These are phyloP conservation scores for Amblyteles armatorius DNA, from an alignment of 2,888 invertebrate genomes.

Conservation along the genomic window DNA sequence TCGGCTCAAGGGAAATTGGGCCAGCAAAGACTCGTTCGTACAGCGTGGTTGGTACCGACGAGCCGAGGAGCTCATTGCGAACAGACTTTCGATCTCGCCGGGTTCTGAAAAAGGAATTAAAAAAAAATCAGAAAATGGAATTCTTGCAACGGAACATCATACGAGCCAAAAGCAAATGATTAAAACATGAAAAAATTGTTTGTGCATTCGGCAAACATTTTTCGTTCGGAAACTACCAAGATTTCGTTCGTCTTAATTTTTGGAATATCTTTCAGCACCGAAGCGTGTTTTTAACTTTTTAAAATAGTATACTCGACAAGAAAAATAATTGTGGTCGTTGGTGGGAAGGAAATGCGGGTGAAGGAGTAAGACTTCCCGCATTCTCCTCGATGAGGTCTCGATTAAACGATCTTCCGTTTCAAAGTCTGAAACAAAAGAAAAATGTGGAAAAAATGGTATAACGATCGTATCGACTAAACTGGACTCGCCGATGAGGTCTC, in stretches of 20 bases:
- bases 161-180: too few relatives aligned
- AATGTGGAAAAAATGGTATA: background rate
- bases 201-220: too few relatives aligned
- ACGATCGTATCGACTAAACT: background rate
- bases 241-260: too few relatives aligned
- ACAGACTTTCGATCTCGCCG: constrained; percentile 55
- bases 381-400: background rate
- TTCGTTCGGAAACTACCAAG: too few relatives aligned
- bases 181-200: too few relatives aligned
- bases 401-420: background rate
- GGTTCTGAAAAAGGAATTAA: background rate
- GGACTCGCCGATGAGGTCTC: constrained; percentile 20
- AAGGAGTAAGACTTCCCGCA: too few relatives aligned
- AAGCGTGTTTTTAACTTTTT: too few relatives aligned
- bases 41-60: constrained; percentile 14
- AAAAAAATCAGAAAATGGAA: background rate
- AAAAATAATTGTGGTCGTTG: background rate
- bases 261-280: too few relatives aligned
- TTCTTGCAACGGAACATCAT: too few relatives aligned
- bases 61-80: constrained; percentile 30
- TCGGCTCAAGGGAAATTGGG: constrained; percentile 65
- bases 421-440: too few relatives aligned
- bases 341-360: constrained; percentile 7
- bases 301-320: too few relatives aligned
- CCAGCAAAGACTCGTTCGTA: constrained; percentile 46